Conservation (phyloP, 2,888 invertebrate genomes). For the Chrysotoxum bicinctum region DNA sequence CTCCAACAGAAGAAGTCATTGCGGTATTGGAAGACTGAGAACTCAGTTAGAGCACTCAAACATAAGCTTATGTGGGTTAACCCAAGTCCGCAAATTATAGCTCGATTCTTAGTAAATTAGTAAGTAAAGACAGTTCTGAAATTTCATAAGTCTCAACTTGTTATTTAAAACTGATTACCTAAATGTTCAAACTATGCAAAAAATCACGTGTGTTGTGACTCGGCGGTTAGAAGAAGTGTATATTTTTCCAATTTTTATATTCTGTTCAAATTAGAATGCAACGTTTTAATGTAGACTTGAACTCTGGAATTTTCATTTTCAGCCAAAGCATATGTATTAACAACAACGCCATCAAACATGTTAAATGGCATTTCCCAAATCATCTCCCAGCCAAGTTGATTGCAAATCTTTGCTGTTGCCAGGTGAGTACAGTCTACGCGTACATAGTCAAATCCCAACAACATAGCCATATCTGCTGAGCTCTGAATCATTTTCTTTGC, state of each 20-base stretch:
- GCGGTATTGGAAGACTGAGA: too few species aligned
- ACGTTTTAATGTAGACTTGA: constrained; percentile 7
- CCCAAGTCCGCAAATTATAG: too few species aligned
- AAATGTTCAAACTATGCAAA: too few species aligned
- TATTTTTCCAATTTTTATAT: not conserved
- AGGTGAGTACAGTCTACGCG: constrained; percentile 48
- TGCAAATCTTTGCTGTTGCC: constrained; percentile 34
- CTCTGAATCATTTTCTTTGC: constrained; percentile 31
- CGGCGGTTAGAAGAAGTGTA: too few species aligned
- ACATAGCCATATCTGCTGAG: constrained; percentile 30
- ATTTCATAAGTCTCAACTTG: too few species aligned
- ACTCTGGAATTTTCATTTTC: constrained; percentile 1
- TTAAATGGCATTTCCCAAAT: constrained; percentile 54
- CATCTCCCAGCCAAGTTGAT: constrained; percentile 40
- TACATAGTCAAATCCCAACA: constrained; percentile 49
- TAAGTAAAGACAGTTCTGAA: too few species aligned
- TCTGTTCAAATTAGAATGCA: not conserved
- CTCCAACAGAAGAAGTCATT: too few species aligned
- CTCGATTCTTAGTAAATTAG: too few species aligned
- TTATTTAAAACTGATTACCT: too few species aligned
- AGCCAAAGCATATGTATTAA: not conserved
- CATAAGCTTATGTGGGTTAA: too few species aligned
- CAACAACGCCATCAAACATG: constrained; percentile 32
- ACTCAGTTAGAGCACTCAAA: too few species aligned
- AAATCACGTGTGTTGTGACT: too few species aligned